Conservation (phyloP, 2,113 vertebrate species). For the Clarias macrocephalus region DNA sequence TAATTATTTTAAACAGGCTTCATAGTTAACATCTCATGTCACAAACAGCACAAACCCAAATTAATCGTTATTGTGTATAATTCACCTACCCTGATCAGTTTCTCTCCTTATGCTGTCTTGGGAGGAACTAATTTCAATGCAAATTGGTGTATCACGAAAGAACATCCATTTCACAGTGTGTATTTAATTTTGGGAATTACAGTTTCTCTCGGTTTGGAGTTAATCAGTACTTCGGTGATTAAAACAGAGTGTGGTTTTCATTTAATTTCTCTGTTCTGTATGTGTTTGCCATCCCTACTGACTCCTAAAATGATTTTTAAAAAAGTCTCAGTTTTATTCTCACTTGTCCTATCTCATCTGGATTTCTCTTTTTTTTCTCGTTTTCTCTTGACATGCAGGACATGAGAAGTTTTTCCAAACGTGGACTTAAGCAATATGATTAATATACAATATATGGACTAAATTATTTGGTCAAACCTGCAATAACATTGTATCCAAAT, state of each 20-base stretch:
- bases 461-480: no score
- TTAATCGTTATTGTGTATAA: background rate
- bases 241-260: background rate
- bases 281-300: background rate
- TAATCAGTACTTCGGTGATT: constrained; percentile 14
- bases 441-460: background rate
- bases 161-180: constrained; percentile 2
- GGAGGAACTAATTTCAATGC: constrained; percentile 25
- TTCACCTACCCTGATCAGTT: background rate
- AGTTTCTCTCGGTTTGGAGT: background rate
- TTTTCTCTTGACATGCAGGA: background rate
- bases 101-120: background rate
- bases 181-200: background rate
- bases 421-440: background rate
- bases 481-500: no score
- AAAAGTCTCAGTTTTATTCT: background rate
- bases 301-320: background rate
- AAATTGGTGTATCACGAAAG: constrained; percentile 14
- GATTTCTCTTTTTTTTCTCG: background rate
- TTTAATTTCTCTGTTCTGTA: background rate
- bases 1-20: background rate
- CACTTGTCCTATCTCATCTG: background rate
- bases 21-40: background rate
- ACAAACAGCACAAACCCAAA: background rate
- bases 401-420: background rate